Evolutionary conservation across 2,797 vertebrate genomes (phyloP).

Genomic region (Chiloscyllium punctatum): DNA sequence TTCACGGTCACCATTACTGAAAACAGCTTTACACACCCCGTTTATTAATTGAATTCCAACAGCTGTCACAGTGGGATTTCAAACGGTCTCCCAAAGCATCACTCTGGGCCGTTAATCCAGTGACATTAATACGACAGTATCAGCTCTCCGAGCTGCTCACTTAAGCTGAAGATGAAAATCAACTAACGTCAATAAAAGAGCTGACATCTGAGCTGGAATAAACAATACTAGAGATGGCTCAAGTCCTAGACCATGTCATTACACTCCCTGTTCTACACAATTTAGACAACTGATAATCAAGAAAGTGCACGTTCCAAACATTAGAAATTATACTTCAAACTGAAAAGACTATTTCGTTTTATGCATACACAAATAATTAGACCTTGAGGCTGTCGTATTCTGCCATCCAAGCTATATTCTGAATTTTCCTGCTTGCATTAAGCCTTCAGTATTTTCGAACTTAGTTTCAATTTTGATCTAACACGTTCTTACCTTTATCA

Average conservation of each 20-base stretch:
- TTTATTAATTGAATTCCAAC: too few relatives aligned
- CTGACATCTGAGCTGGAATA: neutral
- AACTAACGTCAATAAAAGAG: neutral
- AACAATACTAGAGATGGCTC: neutral
- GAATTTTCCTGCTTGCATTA: neutral
- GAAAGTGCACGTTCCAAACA: neutral
- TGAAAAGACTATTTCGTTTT: neutral
- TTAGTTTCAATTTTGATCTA: neutral
- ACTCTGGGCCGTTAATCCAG: too few relatives aligned
- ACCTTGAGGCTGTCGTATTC: neutral
- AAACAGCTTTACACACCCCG: too few relatives aligned
- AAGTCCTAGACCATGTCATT: neutral
- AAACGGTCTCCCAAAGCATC: too few relatives aligned
- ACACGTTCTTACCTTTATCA: slow-evolving; percentile 78
- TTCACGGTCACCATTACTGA: too few relatives aligned
- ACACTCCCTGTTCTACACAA: neutral
- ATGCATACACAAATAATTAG: neutral
- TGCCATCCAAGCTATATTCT: neutral
- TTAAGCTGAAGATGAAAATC: neutral
- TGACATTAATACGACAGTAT: too few relatives aligned
- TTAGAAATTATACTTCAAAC: neutral
- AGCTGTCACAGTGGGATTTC: too few relatives aligned
- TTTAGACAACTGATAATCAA: neutral
- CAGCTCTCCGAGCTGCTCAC: too few relatives aligned
- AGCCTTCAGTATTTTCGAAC: neutral